A percentile compares a stretch with the other conserved stretches of the same genome.
These are phyloP conservation scores for Scaptomyza flava DNA, from an alignment of 2,888 invertebrate species.

Conservation along the genomic window DNA sequence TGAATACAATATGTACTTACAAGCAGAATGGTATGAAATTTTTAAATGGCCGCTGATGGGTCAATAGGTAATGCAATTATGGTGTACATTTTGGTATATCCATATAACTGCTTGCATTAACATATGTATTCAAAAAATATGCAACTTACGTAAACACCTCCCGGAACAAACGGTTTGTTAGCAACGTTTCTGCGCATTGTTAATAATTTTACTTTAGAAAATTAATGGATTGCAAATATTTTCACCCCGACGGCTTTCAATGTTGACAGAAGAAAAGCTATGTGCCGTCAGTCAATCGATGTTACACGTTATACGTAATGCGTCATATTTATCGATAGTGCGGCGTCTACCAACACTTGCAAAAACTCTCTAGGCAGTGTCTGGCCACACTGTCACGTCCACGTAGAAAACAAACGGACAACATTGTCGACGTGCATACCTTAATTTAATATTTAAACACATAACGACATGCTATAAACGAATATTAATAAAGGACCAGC, in stretches of 20 bases:
- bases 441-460: conserved; percentile 48
- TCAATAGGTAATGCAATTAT: conserved; percentile 24
- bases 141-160: conserved; percentile 70
- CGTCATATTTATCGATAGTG: conserved; percentile 26
- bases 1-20: conserved; percentile 5
- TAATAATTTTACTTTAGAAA: not conserved
- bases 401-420: conserved; percentile 75
- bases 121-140: not conserved
- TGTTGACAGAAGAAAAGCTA: not conserved
- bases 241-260: not conserved
- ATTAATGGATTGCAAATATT: not conserved
- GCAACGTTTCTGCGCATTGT: conserved; percentile 57
- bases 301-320: not conserved
- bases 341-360: conserved; percentile 16
- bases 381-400: conserved; percentile 64
- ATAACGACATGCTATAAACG: conserved; percentile 54
- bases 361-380: not conserved
- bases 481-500: conserved; percentile 30
- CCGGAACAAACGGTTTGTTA: conserved; percentile 62
- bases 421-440: conserved; percentile 56
- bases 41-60: conserved; percentile 9
- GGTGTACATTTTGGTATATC: not conserved
- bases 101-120: conserved; percentile 6
- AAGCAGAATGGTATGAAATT: conserved; percentile 9
- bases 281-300: not conserved